Conservation (phyloP, 2,797 vertebrate species). For the Eremophila alpestris region DNA sequence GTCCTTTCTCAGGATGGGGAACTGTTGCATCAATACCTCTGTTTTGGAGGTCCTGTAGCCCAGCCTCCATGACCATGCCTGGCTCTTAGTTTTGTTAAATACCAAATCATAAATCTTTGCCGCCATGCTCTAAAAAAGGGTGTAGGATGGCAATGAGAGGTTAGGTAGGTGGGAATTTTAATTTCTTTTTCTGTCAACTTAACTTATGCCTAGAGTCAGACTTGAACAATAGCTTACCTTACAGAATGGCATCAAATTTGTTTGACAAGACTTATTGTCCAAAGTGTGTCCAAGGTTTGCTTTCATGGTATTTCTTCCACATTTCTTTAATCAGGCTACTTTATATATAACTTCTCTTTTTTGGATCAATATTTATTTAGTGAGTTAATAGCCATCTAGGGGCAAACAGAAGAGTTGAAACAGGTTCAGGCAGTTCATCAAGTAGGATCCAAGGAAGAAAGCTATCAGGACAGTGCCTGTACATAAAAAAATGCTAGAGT, state of each 20-base stretch:
- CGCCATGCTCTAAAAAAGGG: not conserved
- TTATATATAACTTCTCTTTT: not conserved
- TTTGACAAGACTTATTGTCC: not conserved
- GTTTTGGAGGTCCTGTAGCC: not conserved
- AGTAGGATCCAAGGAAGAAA: not conserved
- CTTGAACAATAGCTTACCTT: not conserved
- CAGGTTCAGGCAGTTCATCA: not conserved
- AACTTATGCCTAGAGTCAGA: not conserved
- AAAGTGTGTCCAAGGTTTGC: not conserved
- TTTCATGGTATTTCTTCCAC: not conserved
- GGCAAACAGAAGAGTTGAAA: not conserved
- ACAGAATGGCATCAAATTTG: not conserved
- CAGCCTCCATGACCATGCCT: not conserved
- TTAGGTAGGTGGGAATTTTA: not conserved
- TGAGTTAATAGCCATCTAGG: not conserved
- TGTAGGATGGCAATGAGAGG: not conserved
- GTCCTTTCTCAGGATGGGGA: not conserved
- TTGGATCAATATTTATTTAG: not conserved
- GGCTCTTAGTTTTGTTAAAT: not conserved
- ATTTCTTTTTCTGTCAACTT: not conserved
- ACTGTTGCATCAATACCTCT: not conserved
- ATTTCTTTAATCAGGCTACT: not conserved
- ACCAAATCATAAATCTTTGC: not conserved
- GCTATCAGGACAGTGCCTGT: not conserved
- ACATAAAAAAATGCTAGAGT: not conserved